phyloP scores from a whole-genome alignment of 2,797 vertebrate species.

The Tauraco hartlaubi region DNA sequence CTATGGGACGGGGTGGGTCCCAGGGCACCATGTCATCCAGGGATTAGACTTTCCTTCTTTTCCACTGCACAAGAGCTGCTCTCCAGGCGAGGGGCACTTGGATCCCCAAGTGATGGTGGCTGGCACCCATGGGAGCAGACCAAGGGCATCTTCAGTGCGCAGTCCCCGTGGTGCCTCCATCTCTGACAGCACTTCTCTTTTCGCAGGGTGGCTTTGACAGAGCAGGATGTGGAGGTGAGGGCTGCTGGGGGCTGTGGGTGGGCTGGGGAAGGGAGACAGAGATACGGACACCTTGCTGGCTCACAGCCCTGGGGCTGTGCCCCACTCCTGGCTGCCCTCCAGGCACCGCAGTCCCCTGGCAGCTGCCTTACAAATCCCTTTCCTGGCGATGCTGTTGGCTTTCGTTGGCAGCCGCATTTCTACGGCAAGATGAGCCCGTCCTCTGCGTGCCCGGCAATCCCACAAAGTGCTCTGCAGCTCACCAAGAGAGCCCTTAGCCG shows the following conservation, averaged over 20 bases:
- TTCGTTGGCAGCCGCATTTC: background rate
- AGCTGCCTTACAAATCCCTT: background rate
- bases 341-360: conserved; percentile 27
- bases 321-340: background rate
- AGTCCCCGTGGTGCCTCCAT: background rate
- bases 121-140: background rate
- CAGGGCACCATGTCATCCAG: rapidly evolving
- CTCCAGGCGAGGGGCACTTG: background rate
- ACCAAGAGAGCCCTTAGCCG: background rate
- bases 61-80: background rate
- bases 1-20: background rate
- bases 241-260: rapidly evolving
- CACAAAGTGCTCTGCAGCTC: conserved; percentile 23
- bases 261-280: background rate
- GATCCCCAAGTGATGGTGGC: background rate
- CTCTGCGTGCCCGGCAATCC: background rate
- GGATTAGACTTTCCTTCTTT: background rate
- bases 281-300: rapidly evolving
- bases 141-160: background rate
- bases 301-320: background rate
- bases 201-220: conserved; percentile 63
- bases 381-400: background rate
- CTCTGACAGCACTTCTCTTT: conserved; percentile 26
- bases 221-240: conserved; percentile 75
- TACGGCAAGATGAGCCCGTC: background rate